Evolutionary conservation across 2,888 invertebrate genomes (phyloP).

Genomic region (Trichogramma dendrolimi): DNA sequence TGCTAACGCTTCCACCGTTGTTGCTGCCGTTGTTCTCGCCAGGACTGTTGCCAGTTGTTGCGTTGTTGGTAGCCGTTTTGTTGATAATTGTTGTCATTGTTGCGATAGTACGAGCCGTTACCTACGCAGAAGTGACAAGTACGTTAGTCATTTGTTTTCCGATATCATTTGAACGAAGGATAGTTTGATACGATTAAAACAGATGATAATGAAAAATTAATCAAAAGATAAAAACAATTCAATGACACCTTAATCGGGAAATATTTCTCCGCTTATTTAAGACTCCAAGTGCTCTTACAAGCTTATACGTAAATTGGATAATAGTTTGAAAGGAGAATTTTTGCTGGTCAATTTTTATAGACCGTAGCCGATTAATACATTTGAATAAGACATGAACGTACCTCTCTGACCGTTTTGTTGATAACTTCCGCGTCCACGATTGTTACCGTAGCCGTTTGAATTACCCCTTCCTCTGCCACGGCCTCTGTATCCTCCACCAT

Average conservation of each 20-base stretch:
- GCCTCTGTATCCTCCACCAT: slow-evolving; percentile 46
- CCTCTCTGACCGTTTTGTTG: slow-evolving; percentile 49
- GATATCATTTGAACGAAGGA: too few species aligned
- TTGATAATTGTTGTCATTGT: slow-evolving; percentile 46
- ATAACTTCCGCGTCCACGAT: slow-evolving; percentile 53
- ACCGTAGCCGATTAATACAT: not conserved
- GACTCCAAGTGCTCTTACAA: too few species aligned
- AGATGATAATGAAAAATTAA: too few species aligned
- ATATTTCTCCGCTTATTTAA: too few species aligned
- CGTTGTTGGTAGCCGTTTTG: slow-evolving; percentile 53
- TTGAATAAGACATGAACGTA: not conserved
- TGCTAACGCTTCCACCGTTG: slow-evolving; percentile 25
- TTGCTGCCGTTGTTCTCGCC: slow-evolving; percentile 38
- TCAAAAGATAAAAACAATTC: too few species aligned
- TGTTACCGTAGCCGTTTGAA: slow-evolving; percentile 54
- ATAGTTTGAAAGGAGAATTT: not conserved
- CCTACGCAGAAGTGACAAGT: not conserved
- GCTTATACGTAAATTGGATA: too few species aligned
- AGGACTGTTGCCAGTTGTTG: slow-evolving; percentile 37
- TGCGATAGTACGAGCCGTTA: slow-evolving; percentile 47
- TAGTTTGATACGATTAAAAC: too few species aligned
- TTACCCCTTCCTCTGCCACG: slow-evolving; percentile 55
- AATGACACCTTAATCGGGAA: too few species aligned
- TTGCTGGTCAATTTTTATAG: not conserved
- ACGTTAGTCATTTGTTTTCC: too few species aligned